Conservation (phyloP, 2,888 invertebrate genomes). For the Stenodera caucasica region DNA sequence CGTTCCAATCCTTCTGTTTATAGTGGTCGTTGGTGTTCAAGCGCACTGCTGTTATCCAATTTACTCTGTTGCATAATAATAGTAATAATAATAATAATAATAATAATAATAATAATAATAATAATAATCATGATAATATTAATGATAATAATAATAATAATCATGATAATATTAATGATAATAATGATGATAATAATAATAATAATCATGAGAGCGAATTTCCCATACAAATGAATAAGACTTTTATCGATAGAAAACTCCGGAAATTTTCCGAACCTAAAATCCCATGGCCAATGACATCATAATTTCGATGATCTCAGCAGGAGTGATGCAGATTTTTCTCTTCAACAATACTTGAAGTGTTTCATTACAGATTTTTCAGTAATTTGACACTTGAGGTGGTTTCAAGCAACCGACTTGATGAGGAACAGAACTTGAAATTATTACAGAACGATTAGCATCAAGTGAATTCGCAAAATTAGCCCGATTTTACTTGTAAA, state of each 20-base stretch:
- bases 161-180: too few species aligned
- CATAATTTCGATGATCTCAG: slow-evolving; percentile 1
- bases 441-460: background rate
- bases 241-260: background rate
- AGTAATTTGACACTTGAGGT: slow-evolving; percentile 6
- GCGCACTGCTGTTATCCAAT: slow-evolving; percentile 18
- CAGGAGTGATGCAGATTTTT: background rate
- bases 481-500: background rate
- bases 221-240: background rate
- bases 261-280: background rate
- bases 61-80: slow-evolving; percentile 18
- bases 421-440: background rate
- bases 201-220: too few species aligned
- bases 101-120: background rate
- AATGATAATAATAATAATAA: too few species aligned
- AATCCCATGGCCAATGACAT: background rate
- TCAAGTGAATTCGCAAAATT: background rate
- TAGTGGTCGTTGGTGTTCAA: slow-evolving; percentile 23
- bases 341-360: background rate
- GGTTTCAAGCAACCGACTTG: background rate
- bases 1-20: slow-evolving; percentile 27
- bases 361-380: background rate
- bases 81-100: background rate
- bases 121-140: too few species aligned
- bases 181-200: too few species aligned